A percentile compares a stretch with the other conserved stretches of the same genome.
These are phyloP conservation scores for Gonioctena quinquepunctata DNA, from an alignment of 1,140 invertebrate species.

Conservation along the genomic window DNA sequence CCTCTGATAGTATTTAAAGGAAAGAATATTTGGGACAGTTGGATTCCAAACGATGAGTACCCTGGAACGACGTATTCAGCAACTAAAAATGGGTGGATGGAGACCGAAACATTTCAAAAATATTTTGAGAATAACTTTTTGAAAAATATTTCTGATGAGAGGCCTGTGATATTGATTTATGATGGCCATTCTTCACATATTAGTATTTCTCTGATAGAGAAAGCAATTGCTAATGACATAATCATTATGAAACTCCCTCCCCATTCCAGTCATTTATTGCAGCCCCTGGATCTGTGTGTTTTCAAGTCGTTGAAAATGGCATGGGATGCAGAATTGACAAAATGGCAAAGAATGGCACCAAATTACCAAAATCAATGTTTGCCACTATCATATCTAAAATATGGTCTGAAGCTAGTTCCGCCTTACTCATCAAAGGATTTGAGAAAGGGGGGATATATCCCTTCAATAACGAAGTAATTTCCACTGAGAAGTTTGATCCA, in stretches of 20 bases:
- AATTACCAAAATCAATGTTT: background rate
- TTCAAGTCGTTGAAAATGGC: constrained; percentile 16
- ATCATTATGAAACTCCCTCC: constrained; percentile 47
- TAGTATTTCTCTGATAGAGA: constrained; percentile 39
- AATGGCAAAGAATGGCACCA: background rate
- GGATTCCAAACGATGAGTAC: constrained; percentile 28
- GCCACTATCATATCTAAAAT: background rate
- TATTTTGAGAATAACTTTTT: constrained; percentile 48
- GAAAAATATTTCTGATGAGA: constrained; percentile 27
- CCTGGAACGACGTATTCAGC: constrained; percentile 45
- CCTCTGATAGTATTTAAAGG: constrained; percentile 51
- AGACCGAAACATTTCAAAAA: constrained; percentile 31
- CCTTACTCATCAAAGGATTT: background rate
- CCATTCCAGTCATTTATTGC: constrained; percentile 47
- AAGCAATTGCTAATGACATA: constrained; percentile 38
- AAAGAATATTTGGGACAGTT: constrained; percentile 36
- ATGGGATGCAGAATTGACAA: constrained; percentile 5
- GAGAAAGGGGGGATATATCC: background rate
- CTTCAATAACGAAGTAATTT: background rate
- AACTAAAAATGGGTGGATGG: constrained; percentile 50
- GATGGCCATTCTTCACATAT: constrained; percentile 51
- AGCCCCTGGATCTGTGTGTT: constrained; percentile 48
- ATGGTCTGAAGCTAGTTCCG: background rate
- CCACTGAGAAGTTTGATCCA: background rate
- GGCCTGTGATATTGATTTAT: constrained; percentile 47